Conservation (phyloP, 2,797 vertebrate genomes). For the Rhinatrema bivittatum region DNA sequence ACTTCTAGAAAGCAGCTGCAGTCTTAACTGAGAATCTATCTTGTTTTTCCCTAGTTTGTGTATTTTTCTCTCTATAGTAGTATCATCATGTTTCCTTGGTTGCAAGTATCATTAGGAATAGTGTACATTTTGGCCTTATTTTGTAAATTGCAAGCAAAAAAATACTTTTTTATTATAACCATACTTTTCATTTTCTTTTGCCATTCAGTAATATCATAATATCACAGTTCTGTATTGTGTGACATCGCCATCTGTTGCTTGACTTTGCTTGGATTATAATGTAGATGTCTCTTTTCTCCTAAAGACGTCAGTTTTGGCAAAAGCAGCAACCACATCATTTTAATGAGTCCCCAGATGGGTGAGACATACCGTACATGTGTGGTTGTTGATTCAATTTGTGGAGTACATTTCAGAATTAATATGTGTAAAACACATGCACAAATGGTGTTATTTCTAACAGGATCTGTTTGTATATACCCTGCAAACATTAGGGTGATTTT, state of each 20-base stretch:
- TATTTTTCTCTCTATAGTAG: too few species aligned
- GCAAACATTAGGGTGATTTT: neutral
- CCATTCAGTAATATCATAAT: neutral
- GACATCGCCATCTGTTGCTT: slow-evolving; percentile 1
- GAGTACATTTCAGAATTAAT: slow-evolving; percentile 1
- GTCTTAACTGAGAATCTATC: too few species aligned
- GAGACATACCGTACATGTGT: slow-evolving; percentile 8
- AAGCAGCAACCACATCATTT: neutral
- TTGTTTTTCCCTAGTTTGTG: too few species aligned
- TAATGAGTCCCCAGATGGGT: neutral
- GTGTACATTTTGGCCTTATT: too few species aligned
- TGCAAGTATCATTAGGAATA: too few species aligned
- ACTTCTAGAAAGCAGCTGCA: too few species aligned
- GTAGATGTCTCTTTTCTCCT: neutral
- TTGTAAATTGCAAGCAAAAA: too few species aligned
- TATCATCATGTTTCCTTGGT: too few species aligned
- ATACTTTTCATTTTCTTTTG: too few species aligned
- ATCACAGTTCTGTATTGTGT: too few species aligned
- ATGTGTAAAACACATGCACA: neutral
- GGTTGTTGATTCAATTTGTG: neutral
- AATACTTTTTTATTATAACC: too few species aligned
- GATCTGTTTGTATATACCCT: neutral
- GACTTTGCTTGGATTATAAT: neutral
- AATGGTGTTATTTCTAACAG: neutral
- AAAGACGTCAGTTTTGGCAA: neutral